Percentiles rank a stretch among this genome's conserved stretches.
Evolutionary conservation across 2,888 invertebrate genomes (phyloP).

Genomic region (Melitaea athalia): DNA sequence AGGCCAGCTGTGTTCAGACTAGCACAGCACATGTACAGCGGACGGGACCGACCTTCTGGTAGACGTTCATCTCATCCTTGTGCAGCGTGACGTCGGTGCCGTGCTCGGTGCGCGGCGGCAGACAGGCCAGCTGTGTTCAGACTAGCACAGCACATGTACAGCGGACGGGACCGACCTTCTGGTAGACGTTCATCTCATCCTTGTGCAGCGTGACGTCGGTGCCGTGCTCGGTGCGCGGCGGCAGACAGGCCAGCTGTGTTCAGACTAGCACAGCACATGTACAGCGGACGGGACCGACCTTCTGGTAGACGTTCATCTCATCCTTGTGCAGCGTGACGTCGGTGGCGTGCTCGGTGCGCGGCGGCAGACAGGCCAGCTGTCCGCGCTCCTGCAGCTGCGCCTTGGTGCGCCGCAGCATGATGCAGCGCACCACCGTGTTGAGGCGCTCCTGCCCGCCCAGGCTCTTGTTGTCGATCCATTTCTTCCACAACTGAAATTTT

Average conservation of each 20-base stretch:
- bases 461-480: conserved; percentile 94
- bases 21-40: no score
- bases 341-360: conserved; percentile 79
- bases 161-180: conserved; percentile 75
- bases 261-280: no score
- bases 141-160: no score
- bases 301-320: conserved; percentile 90
- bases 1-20: no score
- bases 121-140: no score
- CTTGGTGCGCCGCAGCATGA: conserved; percentile 95
- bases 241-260: no score
- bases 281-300: conserved; percentile 63
- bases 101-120: conserved; percentile 78
- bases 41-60: conserved; percentile 83
- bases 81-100: conserved; percentile 84
- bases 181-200: conserved; percentile 90
- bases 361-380: conserved; percentile 83
- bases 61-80: conserved; percentile 88
- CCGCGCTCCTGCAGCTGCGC: conserved; percentile 86
- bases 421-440: conserved; percentile 90
- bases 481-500: conserved; percentile 89
- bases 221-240: conserved; percentile 78
- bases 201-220: conserved; percentile 84
- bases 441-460: conserved; percentile 90
- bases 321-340: conserved; percentile 85